Evolutionary conservation across 2,113 vertebrate genomes (phyloP).

Genomic region (Bubo scandiacus): DNA sequence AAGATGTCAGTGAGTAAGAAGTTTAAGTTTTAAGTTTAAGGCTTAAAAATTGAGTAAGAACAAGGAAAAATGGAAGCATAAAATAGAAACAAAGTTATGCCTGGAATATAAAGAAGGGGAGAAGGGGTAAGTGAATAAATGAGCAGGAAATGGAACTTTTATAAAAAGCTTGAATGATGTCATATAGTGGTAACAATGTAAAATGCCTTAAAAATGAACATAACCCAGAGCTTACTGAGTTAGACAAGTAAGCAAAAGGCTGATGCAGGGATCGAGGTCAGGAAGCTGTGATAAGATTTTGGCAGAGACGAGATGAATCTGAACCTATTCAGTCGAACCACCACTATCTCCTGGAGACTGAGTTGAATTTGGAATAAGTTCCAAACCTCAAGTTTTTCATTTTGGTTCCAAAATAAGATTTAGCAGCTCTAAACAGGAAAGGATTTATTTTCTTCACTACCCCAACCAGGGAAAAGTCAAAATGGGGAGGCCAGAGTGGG

Average conservation of each 20-base stretch:
- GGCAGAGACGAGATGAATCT: background rate
- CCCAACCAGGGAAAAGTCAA: background rate
- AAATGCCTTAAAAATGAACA: background rate
- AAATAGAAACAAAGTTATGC: background rate
- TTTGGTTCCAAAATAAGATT: background rate
- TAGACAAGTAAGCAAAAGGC: background rate
- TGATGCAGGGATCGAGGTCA: background rate
- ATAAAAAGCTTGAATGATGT: background rate
- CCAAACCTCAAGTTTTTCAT: background rate
- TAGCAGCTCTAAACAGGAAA: constrained; percentile 7
- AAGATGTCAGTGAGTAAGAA: background rate
- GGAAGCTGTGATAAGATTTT: background rate
- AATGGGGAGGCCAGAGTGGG: background rate
- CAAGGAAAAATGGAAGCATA: background rate
- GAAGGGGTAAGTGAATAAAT: background rate
- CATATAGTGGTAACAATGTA: background rate
- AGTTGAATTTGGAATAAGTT: background rate
- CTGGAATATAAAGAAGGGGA: background rate
- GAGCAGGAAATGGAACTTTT: background rate
- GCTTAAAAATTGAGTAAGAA: background rate
- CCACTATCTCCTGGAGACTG: background rate
- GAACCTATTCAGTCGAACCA: background rate
- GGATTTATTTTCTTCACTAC: background rate
- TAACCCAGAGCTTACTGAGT: background rate
- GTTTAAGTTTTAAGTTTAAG: background rate